Percentiles rank a stretch among this genome's conserved stretches.
Evolutionary conservation across 2,888 invertebrate genomes (phyloP).

Genomic region (Acholoe squamosa): DNA sequence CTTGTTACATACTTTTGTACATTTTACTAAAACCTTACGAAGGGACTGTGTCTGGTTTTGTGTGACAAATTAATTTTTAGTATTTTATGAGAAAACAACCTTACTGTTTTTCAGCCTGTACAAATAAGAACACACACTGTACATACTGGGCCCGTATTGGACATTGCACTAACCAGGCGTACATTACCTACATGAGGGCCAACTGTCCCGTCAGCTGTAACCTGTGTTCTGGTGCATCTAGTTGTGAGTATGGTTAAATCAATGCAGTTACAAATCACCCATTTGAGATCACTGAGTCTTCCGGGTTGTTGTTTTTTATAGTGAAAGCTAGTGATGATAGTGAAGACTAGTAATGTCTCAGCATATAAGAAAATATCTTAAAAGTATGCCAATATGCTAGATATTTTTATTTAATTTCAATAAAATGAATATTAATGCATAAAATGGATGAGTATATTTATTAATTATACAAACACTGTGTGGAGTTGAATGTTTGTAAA

Average conservation of each 20-base stretch:
- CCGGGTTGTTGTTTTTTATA: neutral
- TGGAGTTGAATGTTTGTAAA: neutral
- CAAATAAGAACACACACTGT: neutral
- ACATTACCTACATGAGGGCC: neutral
- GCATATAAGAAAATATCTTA: neutral
- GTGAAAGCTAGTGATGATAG: neutral
- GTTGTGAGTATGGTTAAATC: neutral
- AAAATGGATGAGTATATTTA: too few species aligned
- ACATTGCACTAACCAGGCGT: neutral
- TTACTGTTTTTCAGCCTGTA: neutral
- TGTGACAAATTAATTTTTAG: too few species aligned
- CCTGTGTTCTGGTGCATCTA: neutral
- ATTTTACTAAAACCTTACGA: too few species aligned
- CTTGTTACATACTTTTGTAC: too few species aligned
- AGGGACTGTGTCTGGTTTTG: too few species aligned
- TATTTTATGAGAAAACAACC: too few species aligned
- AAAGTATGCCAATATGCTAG: neutral
- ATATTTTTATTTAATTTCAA: neutral
- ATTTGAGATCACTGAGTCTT: neutral
- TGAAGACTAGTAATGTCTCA: neutral
- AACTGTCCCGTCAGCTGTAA: neutral
- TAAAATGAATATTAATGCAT: neutral
- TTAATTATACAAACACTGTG: neutral
- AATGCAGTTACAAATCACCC: neutral
- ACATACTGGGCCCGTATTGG: neutral